A percentile compares a stretch with the other conserved stretches of the same genome.
These are phyloP conservation scores for Cantharis rufa DNA, from an alignment of 2,888 invertebrate species.

Conservation along the genomic window DNA sequence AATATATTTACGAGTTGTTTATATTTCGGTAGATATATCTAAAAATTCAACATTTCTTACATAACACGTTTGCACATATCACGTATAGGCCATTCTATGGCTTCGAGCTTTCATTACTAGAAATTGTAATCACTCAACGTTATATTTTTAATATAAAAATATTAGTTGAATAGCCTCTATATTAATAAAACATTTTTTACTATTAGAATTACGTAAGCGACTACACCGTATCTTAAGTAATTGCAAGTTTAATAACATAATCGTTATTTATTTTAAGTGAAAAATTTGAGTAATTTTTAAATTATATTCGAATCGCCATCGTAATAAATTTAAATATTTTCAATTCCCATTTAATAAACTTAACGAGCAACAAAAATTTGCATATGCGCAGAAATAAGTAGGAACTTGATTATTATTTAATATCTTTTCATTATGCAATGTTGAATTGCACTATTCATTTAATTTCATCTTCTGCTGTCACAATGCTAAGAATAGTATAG, in stretches of 20 bases:
- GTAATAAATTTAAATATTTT: not conserved
- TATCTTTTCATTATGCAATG: constrained; percentile 15
- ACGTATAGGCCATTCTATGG: not conserved
- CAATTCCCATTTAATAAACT: constrained; percentile 5
- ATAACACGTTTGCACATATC: not conserved
- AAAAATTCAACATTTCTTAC: not conserved
- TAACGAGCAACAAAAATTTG: constrained; percentile 12
- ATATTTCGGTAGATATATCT: not conserved
- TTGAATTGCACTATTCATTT: constrained; percentile 23
- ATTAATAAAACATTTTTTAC: not conserved
- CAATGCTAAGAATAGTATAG: constrained; percentile 14
- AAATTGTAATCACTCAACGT: not conserved
- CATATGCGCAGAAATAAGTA: constrained; percentile 13
- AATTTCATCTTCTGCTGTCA: constrained; percentile 16
- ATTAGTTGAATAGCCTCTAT: not conserved
- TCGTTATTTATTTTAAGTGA: not conserved
- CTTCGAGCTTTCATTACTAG: not conserved
- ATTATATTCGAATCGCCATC: not conserved
- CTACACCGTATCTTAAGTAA: not conserved
- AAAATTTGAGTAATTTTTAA: not conserved
- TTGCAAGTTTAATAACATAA: not conserved
- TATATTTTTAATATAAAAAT: not conserved
- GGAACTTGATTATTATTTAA: constrained; percentile 25
- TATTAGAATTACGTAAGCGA: not conserved
- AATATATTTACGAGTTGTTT: no score